Percentiles rank a stretch among this genome's conserved stretches.
Evolutionary conservation across 2,888 invertebrate genomes (phyloP).

Genomic region (Agriotes lineatus): DNA sequence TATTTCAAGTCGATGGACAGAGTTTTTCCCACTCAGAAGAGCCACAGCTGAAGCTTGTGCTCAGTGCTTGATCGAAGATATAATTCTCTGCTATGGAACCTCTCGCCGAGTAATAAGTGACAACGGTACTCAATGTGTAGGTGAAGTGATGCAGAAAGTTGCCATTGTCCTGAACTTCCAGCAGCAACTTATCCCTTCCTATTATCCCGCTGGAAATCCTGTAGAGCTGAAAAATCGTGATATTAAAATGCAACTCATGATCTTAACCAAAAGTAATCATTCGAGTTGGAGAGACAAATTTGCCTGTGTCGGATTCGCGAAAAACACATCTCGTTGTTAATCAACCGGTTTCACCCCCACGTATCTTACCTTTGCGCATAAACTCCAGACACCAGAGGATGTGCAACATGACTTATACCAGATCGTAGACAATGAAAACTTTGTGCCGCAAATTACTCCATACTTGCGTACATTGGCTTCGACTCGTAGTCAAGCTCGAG

Average conservation of each 20-base stretch:
- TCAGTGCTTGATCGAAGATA: too few species aligned
- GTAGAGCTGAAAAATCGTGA: too few species aligned
- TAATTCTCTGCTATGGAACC: too few species aligned
- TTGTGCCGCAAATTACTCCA: slow-evolving; percentile 57
- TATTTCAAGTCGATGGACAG: too few species aligned
- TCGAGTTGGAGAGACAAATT: slow-evolving; percentile 54
- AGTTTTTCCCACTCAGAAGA: slow-evolving; percentile 43
- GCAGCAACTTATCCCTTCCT: slow-evolving; percentile 50
- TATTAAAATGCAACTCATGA: slow-evolving; percentile 53
- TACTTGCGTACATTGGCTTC: slow-evolving; percentile 28
- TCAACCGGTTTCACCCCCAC: too few species aligned
- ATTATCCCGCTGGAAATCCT: slow-evolving; percentile 54
- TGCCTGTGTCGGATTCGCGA: slow-evolving; percentile 58
- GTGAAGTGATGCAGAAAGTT: too few species aligned
- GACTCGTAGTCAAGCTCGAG: slow-evolving; percentile 3
- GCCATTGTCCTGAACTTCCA: slow-evolving; percentile 50
- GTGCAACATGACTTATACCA: slow-evolving; percentile 51
- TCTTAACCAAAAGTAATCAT: slow-evolving; percentile 51
- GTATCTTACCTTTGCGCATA: slow-evolving; percentile 57
- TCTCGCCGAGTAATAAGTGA: too few species aligned
- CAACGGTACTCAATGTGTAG: slow-evolving; percentile 58
- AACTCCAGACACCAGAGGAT: slow-evolving; percentile 58
- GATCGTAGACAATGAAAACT: too few species aligned
- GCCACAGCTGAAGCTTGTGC: too few species aligned
- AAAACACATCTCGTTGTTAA: slow-evolving; percentile 58